Evolutionary conservation across 1,140 invertebrate species (phyloP).

Genomic region (Brachionus sp.): DNA sequence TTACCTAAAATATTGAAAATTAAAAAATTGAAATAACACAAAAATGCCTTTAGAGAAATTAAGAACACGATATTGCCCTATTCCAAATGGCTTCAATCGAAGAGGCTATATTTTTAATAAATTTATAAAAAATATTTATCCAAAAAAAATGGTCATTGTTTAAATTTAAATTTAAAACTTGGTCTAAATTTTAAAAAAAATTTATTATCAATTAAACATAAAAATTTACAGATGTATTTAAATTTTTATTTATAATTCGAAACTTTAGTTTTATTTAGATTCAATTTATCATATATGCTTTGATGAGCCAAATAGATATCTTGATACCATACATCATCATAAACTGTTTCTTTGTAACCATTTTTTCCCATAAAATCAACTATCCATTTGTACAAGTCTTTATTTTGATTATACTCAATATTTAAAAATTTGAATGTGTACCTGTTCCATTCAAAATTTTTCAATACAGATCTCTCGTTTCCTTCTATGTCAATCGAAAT

Average conservation of each 20-base stretch:
- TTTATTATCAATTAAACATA: not conserved
- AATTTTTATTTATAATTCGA: conserved; percentile 8
- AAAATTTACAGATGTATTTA: not conserved
- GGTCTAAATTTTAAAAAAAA: not conserved
- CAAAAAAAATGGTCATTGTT: not conserved
- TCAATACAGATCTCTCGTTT: conserved; percentile 49
- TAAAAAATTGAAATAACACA: no score
- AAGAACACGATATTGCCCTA: no score
- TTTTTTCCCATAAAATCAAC: not conserved
- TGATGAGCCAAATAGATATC: conserved; percentile 25
- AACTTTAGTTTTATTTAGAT: conserved; percentile 24
- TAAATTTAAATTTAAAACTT: not conserved
- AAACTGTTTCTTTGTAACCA: conserved; percentile 22
- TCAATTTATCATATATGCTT: not conserved
- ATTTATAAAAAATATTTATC: not conserved
- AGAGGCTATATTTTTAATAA: not conserved
- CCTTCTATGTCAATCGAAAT: conserved; percentile 51
- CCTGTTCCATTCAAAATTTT: conserved; percentile 50
- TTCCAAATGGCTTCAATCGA: not conserved
- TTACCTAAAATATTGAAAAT: no score
- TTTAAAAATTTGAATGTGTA: conserved; percentile 47
- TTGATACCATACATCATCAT: conserved; percentile 36
- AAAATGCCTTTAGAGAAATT: no score
- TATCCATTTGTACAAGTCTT: conserved; percentile 14
- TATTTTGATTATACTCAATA: conserved; percentile 45